Conservation (phyloP, 2,797 vertebrate species). For the Corythornis leucogaster region DNA sequence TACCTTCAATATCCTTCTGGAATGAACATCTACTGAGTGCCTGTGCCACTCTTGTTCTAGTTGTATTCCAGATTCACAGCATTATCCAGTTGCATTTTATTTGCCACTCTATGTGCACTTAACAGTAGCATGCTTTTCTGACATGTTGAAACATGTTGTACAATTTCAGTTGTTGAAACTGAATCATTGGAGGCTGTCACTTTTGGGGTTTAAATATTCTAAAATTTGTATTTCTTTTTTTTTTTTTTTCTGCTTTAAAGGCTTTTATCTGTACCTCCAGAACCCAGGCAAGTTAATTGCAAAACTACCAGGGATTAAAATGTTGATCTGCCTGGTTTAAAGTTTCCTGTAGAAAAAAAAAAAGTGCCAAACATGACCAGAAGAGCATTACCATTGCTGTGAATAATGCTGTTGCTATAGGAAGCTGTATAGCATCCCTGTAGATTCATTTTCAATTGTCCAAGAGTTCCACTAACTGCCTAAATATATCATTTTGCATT, state of each 20-base stretch:
- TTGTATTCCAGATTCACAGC: background rate
- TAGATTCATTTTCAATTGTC: background rate
- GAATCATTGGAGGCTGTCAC: background rate
- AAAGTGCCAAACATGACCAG: background rate
- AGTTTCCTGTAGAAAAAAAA: background rate
- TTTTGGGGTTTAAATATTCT: background rate
- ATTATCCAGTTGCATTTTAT: background rate
- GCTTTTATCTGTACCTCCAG: background rate
- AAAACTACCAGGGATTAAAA: background rate
- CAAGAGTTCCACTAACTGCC: background rate
- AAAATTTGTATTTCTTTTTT: background rate
- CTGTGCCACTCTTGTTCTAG: background rate
- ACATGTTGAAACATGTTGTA: background rate
- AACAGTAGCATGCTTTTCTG: background rate
- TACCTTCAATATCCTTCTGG: background rate
- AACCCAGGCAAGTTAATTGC: background rate
- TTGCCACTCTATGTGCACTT: background rate
- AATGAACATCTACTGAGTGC: background rate
- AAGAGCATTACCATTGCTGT: background rate
- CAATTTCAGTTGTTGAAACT: background rate
- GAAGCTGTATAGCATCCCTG: background rate
- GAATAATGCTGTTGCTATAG: background rate
- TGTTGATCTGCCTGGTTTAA: background rate
- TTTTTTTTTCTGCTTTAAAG: background rate
- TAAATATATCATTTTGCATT: conserved; percentile 2